Percentiles rank a stretch among this genome's conserved stretches.
Evolutionary conservation across 2,113 vertebrate genomes (phyloP).

Genomic region (Colinus virginianus): DNA sequence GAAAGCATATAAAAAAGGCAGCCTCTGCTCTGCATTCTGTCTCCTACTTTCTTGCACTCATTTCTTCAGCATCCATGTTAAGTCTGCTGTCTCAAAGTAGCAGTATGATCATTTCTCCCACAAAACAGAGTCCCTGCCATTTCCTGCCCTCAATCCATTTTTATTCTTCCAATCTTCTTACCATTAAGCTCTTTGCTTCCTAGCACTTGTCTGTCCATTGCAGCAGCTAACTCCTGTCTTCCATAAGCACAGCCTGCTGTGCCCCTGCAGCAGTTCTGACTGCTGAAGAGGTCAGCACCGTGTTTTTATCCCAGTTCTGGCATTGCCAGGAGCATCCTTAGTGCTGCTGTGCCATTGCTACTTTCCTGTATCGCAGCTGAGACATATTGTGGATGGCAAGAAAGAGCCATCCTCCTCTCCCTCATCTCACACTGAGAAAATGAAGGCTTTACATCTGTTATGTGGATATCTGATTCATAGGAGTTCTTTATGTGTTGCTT

Average conservation of each 20-base stretch:
- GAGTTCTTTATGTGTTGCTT: not conserved
- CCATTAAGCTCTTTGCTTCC: not conserved
- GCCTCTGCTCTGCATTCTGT: not conserved
- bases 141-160: not conserved
- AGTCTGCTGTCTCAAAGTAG: not conserved
- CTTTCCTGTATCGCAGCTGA: not conserved
- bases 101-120: not conserved
- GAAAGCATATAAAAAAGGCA: not conserved
- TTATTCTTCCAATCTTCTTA: not conserved
- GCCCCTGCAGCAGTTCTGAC: not conserved
- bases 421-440: not conserved
- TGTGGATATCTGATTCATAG: not conserved
- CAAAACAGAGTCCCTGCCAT: not conserved
- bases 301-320: not conserved
- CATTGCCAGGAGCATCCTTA: not conserved
- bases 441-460: not conserved
- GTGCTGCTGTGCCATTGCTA: not conserved
- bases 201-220: not conserved
- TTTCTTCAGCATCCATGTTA: not conserved
- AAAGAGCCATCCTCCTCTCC: not conserved
- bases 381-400: not conserved
- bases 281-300: not conserved
- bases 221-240: not conserved
- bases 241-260: not conserved
- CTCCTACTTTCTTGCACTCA: not conserved